phyloP scores from a whole-genome alignment of 2,113 vertebrate species.

The Tylochromis polylepis region DNA sequence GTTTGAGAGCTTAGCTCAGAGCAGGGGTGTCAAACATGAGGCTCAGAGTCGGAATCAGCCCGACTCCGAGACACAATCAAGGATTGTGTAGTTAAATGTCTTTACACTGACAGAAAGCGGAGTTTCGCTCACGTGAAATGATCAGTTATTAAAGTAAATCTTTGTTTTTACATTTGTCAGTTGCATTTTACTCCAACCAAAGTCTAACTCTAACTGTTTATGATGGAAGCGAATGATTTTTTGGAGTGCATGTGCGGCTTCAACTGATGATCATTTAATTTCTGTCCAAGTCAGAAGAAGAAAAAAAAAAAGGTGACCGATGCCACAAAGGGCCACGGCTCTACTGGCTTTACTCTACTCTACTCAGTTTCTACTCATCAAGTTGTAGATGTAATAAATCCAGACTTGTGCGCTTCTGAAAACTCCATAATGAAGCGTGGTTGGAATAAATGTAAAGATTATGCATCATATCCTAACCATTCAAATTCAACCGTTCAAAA shows the following conservation, averaged over 20 bases:
- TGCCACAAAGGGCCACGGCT: background rate
- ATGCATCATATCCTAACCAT: background rate
- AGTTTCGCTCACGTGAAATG: background rate
- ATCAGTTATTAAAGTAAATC: background rate
- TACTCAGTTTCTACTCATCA: fast-evolving
- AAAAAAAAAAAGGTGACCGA: background rate
- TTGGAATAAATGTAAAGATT: background rate
- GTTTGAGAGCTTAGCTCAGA: background rate
- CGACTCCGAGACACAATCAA: background rate
- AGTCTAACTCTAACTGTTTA: background rate
- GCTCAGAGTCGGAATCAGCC: no score
- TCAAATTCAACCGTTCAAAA: no score
- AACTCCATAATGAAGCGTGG: no score
- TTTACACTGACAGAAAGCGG: background rate
- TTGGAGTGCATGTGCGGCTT: background rate
- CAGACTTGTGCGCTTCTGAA: background rate
- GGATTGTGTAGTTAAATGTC: fast-evolving
- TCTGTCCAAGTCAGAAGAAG: background rate
- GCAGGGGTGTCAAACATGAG: no score
- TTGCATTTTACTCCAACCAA: background rate
- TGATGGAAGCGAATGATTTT: background rate
- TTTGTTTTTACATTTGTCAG: background rate
- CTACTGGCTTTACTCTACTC: fast-evolving
- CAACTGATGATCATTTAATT: background rate
- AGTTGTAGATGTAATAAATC: background rate